Base-by-base conservation (phyloP, 2,113 vertebrate genomes). In the Axis porcinus region DNA sequence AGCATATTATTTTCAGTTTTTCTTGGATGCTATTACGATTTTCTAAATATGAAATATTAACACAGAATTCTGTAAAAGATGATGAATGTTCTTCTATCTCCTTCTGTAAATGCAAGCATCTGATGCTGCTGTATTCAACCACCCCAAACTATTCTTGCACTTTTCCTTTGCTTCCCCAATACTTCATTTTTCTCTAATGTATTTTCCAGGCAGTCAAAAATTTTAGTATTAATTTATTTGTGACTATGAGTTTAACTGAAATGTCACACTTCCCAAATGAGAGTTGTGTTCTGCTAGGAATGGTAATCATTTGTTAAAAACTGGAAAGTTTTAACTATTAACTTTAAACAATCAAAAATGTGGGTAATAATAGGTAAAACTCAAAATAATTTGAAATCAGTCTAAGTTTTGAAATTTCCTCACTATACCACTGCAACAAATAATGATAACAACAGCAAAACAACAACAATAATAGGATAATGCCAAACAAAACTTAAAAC, bases 11-110 rank as follows among this genome's bases (percentile, higher is more conserved):
- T 88, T 96, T 95, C 52, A 43, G 88, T 94, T 92, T 97, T 97
- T 97, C 90, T 97, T 97, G 85, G 94, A 96, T 45, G 17, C 40
- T 40, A 52, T 36, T 45, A 81, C 10, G 17, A 57, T 95, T 98
- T 97, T 92, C 62, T 84, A 97, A 97, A 91, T 94, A 96, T 92
- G 96, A 93, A 97, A 90, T 94, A 79, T 94, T 95, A 95, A 96
- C 90, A 62, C 1, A 62, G 54, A 52, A 95, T 62, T 89, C 78
- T 40, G 4, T 88, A 94, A 95, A 94, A 95, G 89, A 97, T 70
- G 89, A 93, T 92, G 50, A 94, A 50, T 33, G 70, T 92, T 96
- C 60, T 94, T 54, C 94, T 57, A 57, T 81, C 86, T 92, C 92
- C 67, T 91, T 94, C 50, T 47, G 25, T 87, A 87, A 92, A 88